Evolutionary conservation across 2,797 vertebrate genomes (phyloP), one percentile per base, ranked within the genome.

Genomic region (Phyllotis vaccarum): DNA sequence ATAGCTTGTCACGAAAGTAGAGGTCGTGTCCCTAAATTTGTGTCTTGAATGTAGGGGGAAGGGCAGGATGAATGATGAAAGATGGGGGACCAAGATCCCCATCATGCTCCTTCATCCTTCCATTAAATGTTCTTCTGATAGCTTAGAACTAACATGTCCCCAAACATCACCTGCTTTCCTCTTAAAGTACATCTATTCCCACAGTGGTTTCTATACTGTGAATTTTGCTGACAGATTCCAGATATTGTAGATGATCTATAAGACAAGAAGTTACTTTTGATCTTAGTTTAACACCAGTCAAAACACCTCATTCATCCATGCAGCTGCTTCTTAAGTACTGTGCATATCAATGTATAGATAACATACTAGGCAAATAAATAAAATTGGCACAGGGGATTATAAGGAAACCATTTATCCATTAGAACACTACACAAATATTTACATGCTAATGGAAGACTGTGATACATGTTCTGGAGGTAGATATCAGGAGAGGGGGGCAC

Each of bases 351-450:
- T 58, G 27, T 58, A 72, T n/a, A 31, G 56, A 86, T 24, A 58
- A 21, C 2, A 49, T 91, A 37, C 22, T 60, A 56, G 34, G 34
- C 21, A 83, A 46, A 40, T 75, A 89, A 58, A 34, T 75, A 86
- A 91, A 87, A 81, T 43, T 52, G 27, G 4, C 17, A 29, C 34
- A 43, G 16, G 66, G 34, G 60, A 37, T 79, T 29, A 16, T 49
- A 58, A 8, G 22, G 62, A 92, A 60, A 60, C 31, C 22, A 58
- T 14, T 70, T 82, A 22, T 74, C 85, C 13, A 60, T 91, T 83
- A 17, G 93, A 72, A 58, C 21, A 87, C 87, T 68, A 74, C 70
- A 52, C 8, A 92, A 22, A 86, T 22, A 91, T 95, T 40, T 49
- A 54, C 6, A 40, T 78, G 17, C 12, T 17, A 52, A 56, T 0